Evolutionary conservation across 2,113 vertebrate genomes (phyloP).

Genomic region (Ameiurus melas): DNA sequence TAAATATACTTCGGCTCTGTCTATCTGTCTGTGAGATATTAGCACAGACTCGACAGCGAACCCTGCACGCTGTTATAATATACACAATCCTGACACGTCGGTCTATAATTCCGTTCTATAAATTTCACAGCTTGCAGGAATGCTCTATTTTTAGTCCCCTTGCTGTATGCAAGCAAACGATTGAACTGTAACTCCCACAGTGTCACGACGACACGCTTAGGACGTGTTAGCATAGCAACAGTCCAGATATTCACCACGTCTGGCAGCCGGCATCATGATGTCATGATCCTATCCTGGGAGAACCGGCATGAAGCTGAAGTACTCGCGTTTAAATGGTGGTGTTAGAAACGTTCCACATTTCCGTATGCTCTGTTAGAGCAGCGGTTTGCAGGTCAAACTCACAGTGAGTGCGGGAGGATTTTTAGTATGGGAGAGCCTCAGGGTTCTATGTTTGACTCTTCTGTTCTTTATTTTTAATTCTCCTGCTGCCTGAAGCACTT

Average conservation of each 20-base stretch:
- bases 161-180: neutral
- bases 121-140: neutral
- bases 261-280: neutral
- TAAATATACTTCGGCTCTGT: neutral
- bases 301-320: neutral
- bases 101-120: neutral
- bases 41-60: neutral
- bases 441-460: slow-evolving; percentile 18
- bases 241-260: neutral
- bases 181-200: neutral
- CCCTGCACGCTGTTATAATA: neutral
- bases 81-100: neutral
- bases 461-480: neutral
- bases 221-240: neutral
- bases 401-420: neutral
- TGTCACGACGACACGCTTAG: neutral
- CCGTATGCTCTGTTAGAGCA: neutral
- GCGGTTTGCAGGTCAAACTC: neutral
- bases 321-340: neutral
- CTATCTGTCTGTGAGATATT: neutral
- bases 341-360: neutral
- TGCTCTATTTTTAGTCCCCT: neutral
- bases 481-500: slow-evolving; percentile 1
- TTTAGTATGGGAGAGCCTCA: neutral
- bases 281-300: neutral